Evolutionary conservation across 1,140 invertebrate genomes (phyloP), one percentile per base, ranked within the genome.

Genomic region (Charaxes varanes): DNA sequence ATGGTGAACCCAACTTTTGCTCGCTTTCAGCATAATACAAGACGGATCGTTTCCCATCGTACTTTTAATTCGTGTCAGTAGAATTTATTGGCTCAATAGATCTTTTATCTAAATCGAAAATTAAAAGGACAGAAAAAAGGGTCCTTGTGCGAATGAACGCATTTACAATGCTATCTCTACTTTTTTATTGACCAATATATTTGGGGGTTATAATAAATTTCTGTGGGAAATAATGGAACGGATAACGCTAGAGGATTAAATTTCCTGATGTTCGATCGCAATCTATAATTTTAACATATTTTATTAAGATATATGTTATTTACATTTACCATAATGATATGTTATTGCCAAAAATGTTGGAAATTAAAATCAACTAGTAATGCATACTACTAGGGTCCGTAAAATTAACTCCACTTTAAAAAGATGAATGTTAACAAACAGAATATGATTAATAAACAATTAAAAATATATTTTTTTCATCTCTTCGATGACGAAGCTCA

Each of bases 21-120:
- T 15, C 19, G 42, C 44, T 52, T 52, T 41, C 8, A 30, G 37
- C 37, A 31, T 21, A n/a, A n/a, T 28, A 28, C 36, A 35, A 52
- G 53, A 62, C 47, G 18, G 23, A 54, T 54, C 23, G 38, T 41
- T 54, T 51, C 49, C 56, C 52, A 53, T 58, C 28, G 40, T 30
- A 33, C 41, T 28, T 48, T 27, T 34, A 33, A 47, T 52, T 46
- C 1, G 3, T 52, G 33, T 33, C 17, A 19, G 24, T 57, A 58
- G 18, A 49, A 56, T 66, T 63, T 61, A 61, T 66, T 28, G 34
- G 15, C 28, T 46, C 45, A 27, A 43, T 53, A 36, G 38, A 47
- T 47, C 23, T 51, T 54, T 50, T 71, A 68, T 71, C 66, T 73
- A 64, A 78, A 78, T 76, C 54, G 66, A 66, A 64, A 66, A 57